phyloP scores from a whole-genome alignment of 92 coral and sea anemone genomes.

The Porites rus region DNA sequence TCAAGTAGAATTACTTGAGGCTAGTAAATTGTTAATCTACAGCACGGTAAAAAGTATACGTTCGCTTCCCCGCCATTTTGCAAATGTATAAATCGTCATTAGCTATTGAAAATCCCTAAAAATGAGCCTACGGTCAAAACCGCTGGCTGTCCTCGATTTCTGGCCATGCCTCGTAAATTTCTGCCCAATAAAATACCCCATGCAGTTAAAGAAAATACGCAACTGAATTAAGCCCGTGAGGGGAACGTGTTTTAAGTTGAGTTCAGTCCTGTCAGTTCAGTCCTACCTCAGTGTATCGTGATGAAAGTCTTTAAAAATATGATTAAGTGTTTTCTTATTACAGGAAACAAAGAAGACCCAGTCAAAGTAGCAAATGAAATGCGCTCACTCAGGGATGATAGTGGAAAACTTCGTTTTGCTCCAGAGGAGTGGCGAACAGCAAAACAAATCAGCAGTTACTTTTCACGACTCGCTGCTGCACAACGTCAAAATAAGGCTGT shows the following conservation, averaged over 20 bases:
- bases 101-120: too few relatives aligned
- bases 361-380: slow-evolving; percentile 29
- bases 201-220: not conserved
- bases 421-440: slow-evolving; percentile 31
- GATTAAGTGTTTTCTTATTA: too few relatives aligned
- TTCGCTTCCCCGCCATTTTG: too few relatives aligned
- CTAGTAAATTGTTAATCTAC: too few relatives aligned
- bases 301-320: not conserved
- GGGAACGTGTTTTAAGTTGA: slow-evolving; percentile 2
- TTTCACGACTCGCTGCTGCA: slow-evolving; percentile 8
- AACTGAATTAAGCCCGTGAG: not conserved
- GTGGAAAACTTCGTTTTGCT: slow-evolving; percentile 30
- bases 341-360: slow-evolving; percentile 25
- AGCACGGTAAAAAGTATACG: too few relatives aligned
- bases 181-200: too few relatives aligned
- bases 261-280: not conserved
- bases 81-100: too few relatives aligned
- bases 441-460: slow-evolving; percentile 24
- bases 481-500: not conserved
- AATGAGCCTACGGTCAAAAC: too few relatives aligned
- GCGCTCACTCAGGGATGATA: slow-evolving; percentile 7
- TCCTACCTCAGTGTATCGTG: slow-evolving; percentile 1
- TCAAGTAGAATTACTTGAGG: too few relatives aligned
- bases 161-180: too few relatives aligned
- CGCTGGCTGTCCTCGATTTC: too few relatives aligned